Evolutionary conservation across 2,797 vertebrate species (phyloP), one percentile per base, ranked within the genome.

Genomic region (Gymnopithys bicolor): DNA sequence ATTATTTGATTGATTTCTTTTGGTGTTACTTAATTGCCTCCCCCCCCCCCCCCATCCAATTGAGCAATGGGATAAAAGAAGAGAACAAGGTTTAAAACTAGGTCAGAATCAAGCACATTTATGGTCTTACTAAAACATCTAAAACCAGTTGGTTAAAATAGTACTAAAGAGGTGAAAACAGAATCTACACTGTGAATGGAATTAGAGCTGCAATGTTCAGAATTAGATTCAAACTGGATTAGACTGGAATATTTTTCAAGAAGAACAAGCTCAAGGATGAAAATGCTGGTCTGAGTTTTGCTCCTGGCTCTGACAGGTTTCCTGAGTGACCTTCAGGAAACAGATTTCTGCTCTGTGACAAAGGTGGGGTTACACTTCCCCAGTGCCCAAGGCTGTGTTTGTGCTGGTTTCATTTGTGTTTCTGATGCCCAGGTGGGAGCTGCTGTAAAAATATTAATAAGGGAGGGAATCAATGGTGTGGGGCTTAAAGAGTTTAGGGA

Each of bases 1-100:
- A 35, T 32, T 83, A 21, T 56, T 92, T 60, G 46, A 81, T 91
- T 77, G 74, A 68, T 94, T 94, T 86, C 21, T 90, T 87, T 73
- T 83, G 7, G 7, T 75, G 18, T 84, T 85, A 48, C 8, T 84
- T 87, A 87, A 55, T 58, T 89, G 24, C 1, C 41, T 7, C 41
- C 41, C 1, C 41, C 15, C 41, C 41, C 35, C 41, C 35, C 39
- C 39, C 37, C 1, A 15, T 7, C 41, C 41, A 43, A 37, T 35
- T 70, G 39, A 67, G 35, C 35, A 67, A 4, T n/a, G 10, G 32
- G 16, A 28, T 41, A 27, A 58, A 52, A 73, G 49, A 52, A 32
- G 62, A 88, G 33, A 63, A 53, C 28, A 35, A 35, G 30, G 48
- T 48, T 89, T 73, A n/a, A 82, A 89, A 68, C 16, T n/a, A 67